These are phyloP conservation scores for Pimpla rufipes DNA, from an alignment of 2,888 invertebrate genomes.

Conservation along the genomic window DNA sequence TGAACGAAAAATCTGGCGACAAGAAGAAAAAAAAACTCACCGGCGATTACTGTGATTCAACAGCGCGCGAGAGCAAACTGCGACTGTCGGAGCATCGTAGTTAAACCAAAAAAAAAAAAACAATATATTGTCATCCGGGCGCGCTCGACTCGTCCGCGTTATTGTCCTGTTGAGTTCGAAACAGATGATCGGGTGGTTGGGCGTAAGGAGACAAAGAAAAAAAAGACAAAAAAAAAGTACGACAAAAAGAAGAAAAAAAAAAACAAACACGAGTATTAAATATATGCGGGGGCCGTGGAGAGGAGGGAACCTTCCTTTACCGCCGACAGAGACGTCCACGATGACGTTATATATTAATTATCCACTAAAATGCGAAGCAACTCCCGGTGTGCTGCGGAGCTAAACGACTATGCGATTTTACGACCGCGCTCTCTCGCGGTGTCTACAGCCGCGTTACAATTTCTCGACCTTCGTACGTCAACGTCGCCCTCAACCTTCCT, in stretches of 20 bases:
- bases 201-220: conserved; percentile 56
- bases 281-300: conserved; percentile 85
- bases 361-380: conserved; percentile 41
- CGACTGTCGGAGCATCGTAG: conserved; percentile 76
- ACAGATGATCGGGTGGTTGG: conserved; percentile 33
- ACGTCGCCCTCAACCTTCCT: conserved; percentile 70
- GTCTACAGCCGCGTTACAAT: conserved; percentile 44
- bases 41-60: conserved; percentile 41
- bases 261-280: conserved; percentile 83
- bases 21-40: conserved; percentile 46
- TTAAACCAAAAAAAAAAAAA: conserved; percentile 69
- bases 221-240: too few relatives aligned
- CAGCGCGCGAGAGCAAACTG: conserved; percentile 49
- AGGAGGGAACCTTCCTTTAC: conserved; percentile 83
- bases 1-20: neutral
- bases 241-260: conserved; percentile 67
- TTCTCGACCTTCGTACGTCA: conserved; percentile 71
- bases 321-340: conserved; percentile 51
- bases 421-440: conserved; percentile 38
- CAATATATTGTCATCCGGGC: conserved; percentile 49
- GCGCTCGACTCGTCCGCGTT: conserved; percentile 35
- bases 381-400: conserved; percentile 35
- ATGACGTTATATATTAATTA: conserved; percentile 53
- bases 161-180: conserved; percentile 19
- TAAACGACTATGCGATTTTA: conserved; percentile 44